Conservation (phyloP, 2,888 invertebrate species). For the Melikaiella ostensackeni region DNA sequence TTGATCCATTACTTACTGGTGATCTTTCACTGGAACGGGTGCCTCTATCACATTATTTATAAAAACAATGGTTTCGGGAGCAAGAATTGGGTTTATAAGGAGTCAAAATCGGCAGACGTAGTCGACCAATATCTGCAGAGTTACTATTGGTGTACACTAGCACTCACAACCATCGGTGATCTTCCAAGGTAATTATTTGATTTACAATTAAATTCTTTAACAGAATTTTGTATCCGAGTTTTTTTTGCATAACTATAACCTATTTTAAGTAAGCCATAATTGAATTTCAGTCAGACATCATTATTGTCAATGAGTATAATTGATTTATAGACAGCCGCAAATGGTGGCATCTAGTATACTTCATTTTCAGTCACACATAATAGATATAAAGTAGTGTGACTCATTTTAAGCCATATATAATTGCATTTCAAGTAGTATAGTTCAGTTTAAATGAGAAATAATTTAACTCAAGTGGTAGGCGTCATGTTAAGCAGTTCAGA, state of each 20-base stretch:
- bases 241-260: too few species aligned
- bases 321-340: too few species aligned
- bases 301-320: too few species aligned
- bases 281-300: too few species aligned
- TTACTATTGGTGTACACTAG: slow-evolving; percentile 98
- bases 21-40: slow-evolving; percentile 99
- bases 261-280: too few species aligned
- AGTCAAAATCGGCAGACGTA: slow-evolving; percentile 91
- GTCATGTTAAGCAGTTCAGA: too few species aligned
- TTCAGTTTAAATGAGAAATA: too few species aligned
- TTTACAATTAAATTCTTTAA: neutral
- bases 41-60: slow-evolving; percentile 97
- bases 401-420: neutral
- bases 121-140: slow-evolving; percentile 97
- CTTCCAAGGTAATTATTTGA: slow-evolving; percentile 69
- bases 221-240: neutral
- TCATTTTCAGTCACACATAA: too few species aligned
- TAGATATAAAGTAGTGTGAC: neutral
- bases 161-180: slow-evolving; percentile 94
- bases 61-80: slow-evolving; percentile 97
- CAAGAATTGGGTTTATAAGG: slow-evolving; percentile 94
- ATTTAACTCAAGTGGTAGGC: too few species aligned
- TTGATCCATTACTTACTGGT: slow-evolving; percentile 97
- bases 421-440: neutral
- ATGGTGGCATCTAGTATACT: too few species aligned